phyloP scores from a whole-genome alignment of 2,888 invertebrate genomes.

The Pristionchus maxplancki region DNA sequence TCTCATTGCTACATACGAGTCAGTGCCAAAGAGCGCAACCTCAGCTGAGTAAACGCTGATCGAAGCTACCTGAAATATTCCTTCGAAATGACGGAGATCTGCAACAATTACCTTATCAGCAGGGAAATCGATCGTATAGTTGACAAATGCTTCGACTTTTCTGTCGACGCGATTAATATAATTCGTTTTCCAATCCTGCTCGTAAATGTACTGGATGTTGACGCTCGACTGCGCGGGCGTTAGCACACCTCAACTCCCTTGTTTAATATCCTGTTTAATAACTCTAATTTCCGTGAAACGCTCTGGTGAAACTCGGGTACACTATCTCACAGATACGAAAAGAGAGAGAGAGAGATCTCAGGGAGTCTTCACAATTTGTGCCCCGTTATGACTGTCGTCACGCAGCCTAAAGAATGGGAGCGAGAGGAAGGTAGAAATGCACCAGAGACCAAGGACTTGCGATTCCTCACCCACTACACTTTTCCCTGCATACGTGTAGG shows the following conservation, averaged over 20 bases:
- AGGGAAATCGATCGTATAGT: background rate
- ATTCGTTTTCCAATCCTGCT: background rate
- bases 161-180: background rate
- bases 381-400: background rate
- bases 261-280: too few relatives aligned
- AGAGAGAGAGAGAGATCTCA: background rate
- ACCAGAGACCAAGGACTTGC: background rate
- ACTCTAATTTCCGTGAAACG: too few relatives aligned
- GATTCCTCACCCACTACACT: background rate
- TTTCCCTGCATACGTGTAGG: background rate
- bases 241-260: background rate
- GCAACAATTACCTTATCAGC: background rate
- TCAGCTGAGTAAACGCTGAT: background rate
- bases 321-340: too few relatives aligned
- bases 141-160: background rate
- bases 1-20: background rate
- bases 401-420: too few relatives aligned
- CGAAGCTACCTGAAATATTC: background rate
- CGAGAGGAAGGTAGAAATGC: background rate
- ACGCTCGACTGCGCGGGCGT: background rate
- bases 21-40: background rate
- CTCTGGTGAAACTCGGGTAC: too few relatives aligned
- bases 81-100: background rate
- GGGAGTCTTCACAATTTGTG: background rate
- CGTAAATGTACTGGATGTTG: background rate